Evolutionary conservation across 2,113 vertebrate genomes (phyloP).

Genomic region (Pyxicephalus adspersus): DNA sequence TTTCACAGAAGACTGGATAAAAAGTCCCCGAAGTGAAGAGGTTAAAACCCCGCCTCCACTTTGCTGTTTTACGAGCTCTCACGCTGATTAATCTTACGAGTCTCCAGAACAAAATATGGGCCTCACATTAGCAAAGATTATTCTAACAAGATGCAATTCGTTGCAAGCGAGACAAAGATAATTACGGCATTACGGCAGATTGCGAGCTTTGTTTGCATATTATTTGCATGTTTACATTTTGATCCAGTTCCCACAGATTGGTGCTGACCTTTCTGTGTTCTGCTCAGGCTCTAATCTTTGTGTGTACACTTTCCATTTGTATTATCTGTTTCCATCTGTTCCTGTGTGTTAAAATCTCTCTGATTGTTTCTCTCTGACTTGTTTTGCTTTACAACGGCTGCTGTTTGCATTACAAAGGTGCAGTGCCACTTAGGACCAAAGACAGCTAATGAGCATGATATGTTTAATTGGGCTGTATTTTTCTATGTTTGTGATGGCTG

Average conservation of each 20-base stretch:
- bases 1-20: not conserved
- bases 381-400: constrained; percentile 38
- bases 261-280: constrained; percentile 53
- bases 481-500: not conserved
- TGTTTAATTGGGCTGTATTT: constrained; percentile 16
- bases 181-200: constrained; percentile 56
- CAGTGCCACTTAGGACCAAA: constrained; percentile 34
- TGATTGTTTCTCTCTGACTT: constrained; percentile 42
- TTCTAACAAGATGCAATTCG: constrained; percentile 53
- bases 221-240: constrained; percentile 58
- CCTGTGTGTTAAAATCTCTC: constrained; percentile 43
- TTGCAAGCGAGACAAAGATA: constrained; percentile 52
- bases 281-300: constrained; percentile 50
- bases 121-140: constrained; percentile 53
- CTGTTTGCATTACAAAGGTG: constrained; percentile 40
- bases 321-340: constrained; percentile 56
- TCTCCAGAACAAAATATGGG: constrained; percentile 52
- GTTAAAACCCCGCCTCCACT: constrained; percentile 30
- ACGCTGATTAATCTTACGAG: constrained; percentile 49
- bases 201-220: constrained; percentile 55
- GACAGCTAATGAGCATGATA: constrained; percentile 26
- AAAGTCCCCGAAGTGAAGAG: not conserved
- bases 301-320: constrained; percentile 57
- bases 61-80: not conserved
- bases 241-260: constrained; percentile 53